Conservation (phyloP, 2,888 invertebrate genomes). For the Ophion obscuratus region DNA sequence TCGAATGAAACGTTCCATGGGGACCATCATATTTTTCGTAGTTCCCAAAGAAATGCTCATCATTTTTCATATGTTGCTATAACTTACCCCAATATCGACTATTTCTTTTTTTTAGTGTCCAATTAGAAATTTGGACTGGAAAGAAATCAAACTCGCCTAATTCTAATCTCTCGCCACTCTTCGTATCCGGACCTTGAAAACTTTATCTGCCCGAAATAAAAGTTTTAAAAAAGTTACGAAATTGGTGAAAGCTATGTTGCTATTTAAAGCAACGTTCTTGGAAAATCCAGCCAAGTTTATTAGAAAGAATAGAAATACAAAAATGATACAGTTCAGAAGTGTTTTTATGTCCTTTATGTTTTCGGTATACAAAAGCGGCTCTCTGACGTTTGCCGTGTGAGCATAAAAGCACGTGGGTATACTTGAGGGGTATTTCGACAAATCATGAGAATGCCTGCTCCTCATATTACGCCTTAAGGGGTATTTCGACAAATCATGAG, state of each 20-base stretch:
- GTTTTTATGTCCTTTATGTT: neutral
- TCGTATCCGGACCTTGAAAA: neutral
- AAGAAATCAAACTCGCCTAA: neutral
- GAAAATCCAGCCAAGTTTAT: neutral
- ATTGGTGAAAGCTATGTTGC: neutral
- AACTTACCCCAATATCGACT: neutral
- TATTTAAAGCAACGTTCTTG: neutral
- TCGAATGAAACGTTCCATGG: neutral
- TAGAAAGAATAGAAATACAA: neutral
- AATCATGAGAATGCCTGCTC: slow-evolving; percentile 29
- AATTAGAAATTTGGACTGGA: neutral
- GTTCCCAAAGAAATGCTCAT: neutral
- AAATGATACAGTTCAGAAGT: neutral
- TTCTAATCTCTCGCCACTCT: neutral
- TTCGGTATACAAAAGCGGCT: neutral
- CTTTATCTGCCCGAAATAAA: neutral
- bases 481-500: slow-evolving; percentile 35
- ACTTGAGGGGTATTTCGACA: slow-evolving; percentile 30
- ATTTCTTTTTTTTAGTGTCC: neutral
- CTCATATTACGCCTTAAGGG: slow-evolving; percentile 8
- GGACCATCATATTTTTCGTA: neutral
- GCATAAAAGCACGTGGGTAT: neutral
- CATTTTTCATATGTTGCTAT: neutral
- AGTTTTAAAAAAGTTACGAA: neutral
- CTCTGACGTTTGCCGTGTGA: neutral